A percentile compares a stretch with the other conserved stretches of the same genome.
phyloP scores from a whole-genome alignment of 2,797 vertebrate species.

The Takifugu rubripes region DNA sequence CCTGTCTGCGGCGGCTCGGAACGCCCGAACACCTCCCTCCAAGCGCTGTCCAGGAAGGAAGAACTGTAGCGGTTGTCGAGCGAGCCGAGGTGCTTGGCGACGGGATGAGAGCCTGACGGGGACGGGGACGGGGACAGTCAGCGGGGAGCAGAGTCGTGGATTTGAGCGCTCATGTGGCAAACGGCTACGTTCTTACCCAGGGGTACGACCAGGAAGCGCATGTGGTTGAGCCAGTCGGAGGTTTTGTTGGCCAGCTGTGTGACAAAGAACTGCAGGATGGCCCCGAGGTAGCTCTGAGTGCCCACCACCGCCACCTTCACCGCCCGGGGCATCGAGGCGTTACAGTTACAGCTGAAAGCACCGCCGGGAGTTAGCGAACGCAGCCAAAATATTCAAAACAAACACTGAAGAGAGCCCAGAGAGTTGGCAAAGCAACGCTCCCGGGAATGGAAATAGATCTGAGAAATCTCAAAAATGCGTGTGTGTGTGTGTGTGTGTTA shows the following conservation, averaged over 20 bases:
- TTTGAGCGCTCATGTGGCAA: background rate
- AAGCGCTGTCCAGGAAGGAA: slow-evolving; percentile 86
- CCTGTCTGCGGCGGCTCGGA: slow-evolving; percentile 83
- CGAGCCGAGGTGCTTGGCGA: slow-evolving; percentile 91
- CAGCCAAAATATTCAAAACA: background rate
- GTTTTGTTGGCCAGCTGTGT: slow-evolving; percentile 95
- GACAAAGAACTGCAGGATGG: slow-evolving; percentile 94
- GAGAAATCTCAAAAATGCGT: no score
- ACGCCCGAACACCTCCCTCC: slow-evolving; percentile 92
- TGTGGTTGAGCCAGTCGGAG: slow-evolving; percentile 93
- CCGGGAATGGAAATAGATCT: background rate
- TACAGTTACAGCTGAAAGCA: slow-evolving; percentile 90
- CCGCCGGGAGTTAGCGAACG: no score
- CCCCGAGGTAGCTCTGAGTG: slow-evolving; percentile 88
- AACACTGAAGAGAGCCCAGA: background rate
- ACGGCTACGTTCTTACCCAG: slow-evolving; percentile 76
- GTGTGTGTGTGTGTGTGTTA: slow-evolving; percentile 2
- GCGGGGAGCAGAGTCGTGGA: background rate
- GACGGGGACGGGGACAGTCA: background rate
- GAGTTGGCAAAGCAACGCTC: background rate
- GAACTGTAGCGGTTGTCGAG: slow-evolving; percentile 91
- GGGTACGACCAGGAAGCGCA: slow-evolving; percentile 92
- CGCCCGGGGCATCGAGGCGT: slow-evolving; percentile 90
- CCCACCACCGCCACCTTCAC: slow-evolving; percentile 94
- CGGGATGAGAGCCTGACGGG: slow-evolving; percentile 84